Evolutionary conservation across 2,113 vertebrate species (phyloP).

Genomic region (Lichenostomus cassidix): DNA sequence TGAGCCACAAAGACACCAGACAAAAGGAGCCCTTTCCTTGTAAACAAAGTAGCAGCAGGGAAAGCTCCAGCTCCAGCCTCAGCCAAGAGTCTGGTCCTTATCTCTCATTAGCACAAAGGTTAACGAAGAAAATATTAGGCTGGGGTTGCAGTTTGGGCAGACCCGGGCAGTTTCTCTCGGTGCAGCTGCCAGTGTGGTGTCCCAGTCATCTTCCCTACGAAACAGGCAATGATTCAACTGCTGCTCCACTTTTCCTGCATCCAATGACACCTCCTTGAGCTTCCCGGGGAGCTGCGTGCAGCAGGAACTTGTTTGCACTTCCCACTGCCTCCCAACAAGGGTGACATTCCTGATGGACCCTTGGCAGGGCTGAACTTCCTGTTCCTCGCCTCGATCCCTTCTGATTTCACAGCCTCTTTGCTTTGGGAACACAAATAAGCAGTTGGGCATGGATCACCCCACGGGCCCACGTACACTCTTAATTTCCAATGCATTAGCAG

Average conservation of each 20-base stretch:
- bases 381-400: background rate
- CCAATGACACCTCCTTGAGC: background rate
- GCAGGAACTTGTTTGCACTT: background rate
- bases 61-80: background rate
- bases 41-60: background rate
- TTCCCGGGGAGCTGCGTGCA: background rate
- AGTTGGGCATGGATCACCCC: background rate
- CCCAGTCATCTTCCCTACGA: background rate
- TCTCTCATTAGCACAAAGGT: background rate
- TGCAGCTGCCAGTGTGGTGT: background rate
- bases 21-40: background rate
- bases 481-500: conserved; percentile 31
- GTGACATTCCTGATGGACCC: background rate
- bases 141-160: background rate
- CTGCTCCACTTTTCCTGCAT: background rate
- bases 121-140: background rate
- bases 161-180: background rate
- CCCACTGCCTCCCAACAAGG: background rate
- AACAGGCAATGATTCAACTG: background rate
- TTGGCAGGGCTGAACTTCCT: background rate
- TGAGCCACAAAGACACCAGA: background rate
- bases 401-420: background rate
- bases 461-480: background rate
- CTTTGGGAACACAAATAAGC: background rate
- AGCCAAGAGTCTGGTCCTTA: background rate